Percentiles rank a stretch among this genome's conserved stretches.
phyloP scores from a whole-genome alignment of 1,140 invertebrate genomes.

The Cherax quadricarinatus region DNA sequence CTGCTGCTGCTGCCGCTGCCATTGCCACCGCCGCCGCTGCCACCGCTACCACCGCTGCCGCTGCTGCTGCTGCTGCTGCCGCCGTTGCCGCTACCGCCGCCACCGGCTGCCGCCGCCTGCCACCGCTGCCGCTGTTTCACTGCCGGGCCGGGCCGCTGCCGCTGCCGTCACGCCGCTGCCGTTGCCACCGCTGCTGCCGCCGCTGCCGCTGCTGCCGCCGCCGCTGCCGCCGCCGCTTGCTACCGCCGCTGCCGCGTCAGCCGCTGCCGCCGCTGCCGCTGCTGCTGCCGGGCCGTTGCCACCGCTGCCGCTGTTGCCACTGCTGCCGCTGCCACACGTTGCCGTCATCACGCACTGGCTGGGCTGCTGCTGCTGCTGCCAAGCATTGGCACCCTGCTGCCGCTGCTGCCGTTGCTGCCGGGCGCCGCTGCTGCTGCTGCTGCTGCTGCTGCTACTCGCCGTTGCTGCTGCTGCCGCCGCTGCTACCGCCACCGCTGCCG shows the following conservation, averaged over 20 bases:
- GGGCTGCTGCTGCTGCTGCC: slow-evolving; percentile 8
- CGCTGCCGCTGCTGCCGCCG: slow-evolving; percentile 8
- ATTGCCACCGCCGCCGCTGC: not conserved
- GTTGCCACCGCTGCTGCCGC: too few species aligned
- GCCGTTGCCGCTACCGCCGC: not conserved
- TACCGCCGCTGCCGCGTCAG: too few species aligned
- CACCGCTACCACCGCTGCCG: not conserved
- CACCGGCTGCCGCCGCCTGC: too few species aligned
- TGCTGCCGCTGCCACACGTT: too few species aligned
- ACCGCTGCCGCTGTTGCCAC: too few species aligned
- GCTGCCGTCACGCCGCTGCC: too few species aligned
- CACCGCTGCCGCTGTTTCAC: not conserved
- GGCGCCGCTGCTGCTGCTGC: not conserved
- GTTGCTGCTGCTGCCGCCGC: not conserved
- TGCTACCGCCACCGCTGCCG: slow-evolving; percentile 2
- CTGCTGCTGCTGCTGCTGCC: not conserved
- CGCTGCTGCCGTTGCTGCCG: not conserved
- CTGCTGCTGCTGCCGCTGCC: not conserved
- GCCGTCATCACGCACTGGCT: too few species aligned
- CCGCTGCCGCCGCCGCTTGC: too few species aligned
- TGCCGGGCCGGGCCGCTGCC: too few species aligned
- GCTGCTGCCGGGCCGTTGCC: too few species aligned
- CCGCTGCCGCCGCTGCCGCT: too few species aligned
- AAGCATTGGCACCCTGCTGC: not conserved
- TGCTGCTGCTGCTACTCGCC: too few species aligned